Conservation (phyloP, 2,113 vertebrate species). For the Ptilorrhoa leucosticta region DNA sequence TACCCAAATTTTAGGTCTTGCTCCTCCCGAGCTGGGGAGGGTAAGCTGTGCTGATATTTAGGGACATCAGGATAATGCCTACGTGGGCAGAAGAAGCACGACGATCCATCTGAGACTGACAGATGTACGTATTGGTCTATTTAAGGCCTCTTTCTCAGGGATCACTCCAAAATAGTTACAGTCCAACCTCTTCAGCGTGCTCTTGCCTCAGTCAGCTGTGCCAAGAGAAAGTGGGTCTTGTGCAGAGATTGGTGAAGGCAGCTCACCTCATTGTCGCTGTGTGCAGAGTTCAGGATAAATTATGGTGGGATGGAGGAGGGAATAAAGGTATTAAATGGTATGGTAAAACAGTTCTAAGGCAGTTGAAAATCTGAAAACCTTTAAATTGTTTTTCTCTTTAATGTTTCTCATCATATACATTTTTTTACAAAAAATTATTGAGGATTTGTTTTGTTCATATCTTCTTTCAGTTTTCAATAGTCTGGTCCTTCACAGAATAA, state of each 20-base stretch:
- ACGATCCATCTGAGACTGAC: constrained; percentile 16
- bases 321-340: neutral
- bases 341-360: neutral
- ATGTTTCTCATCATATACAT: neutral
- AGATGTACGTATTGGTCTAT: constrained; percentile 31
- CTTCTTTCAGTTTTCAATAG: neutral
- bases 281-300: neutral
- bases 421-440: neutral
- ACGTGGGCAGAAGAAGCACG: neutral
- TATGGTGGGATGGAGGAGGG: neutral
- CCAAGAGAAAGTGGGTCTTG: constrained; percentile 24
- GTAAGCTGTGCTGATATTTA: neutral
- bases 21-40: neutral
- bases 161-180: constrained; percentile 44
- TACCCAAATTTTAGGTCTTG: neutral
- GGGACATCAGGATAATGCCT: neutral
- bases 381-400: neutral
- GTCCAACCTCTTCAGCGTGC: neutral
- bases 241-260: neutral
- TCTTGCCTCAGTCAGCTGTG: neutral
- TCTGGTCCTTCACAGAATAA: neutral
- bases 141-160: constrained; percentile 41
- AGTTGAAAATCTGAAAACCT: neutral
- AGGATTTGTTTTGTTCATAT: neutral
- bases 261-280: neutral